These are phyloP conservation scores for Melospiza melodia DNA, from an alignment of 2,113 vertebrate genomes.

Conservation along the genomic window DNA sequence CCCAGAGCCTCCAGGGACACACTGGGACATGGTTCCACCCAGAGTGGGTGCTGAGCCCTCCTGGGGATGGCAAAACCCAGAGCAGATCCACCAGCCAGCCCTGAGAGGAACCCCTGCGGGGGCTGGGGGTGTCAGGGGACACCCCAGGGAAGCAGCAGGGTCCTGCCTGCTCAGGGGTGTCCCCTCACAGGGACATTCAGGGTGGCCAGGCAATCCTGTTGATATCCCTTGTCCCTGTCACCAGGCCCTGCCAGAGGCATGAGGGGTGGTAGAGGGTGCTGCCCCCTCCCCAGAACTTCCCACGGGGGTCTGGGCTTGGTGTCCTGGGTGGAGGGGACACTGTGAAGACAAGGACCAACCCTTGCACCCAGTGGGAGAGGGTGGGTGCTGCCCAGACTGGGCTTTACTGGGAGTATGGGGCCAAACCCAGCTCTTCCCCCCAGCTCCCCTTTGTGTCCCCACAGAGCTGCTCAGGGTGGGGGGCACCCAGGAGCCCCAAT, in stretches of 20 bases:
- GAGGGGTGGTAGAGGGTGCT: not conserved
- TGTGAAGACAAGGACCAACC: not conserved
- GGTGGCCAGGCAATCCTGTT: not conserved
- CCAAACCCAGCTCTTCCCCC: not conserved
- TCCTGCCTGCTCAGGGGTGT: not conserved
- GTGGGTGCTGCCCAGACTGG: not conserved
- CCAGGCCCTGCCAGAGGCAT: fast-evolving
- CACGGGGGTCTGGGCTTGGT: fast-evolving
- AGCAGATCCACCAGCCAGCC: not conserved
- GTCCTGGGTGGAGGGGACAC: not conserved
- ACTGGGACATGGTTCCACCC: fast-evolving
- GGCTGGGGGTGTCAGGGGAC: not conserved
- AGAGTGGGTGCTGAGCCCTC: fast-evolving
- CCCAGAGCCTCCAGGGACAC: not conserved
- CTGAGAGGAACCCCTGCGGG: not conserved
- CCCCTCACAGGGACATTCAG: not conserved
- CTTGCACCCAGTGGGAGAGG: not conserved
- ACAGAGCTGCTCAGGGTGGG: not conserved
- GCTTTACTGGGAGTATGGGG: not conserved
- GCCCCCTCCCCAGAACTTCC: not conserved
- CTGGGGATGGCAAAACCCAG: not conserved
- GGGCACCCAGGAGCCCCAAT: fast-evolving
- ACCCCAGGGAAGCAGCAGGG: not conserved
- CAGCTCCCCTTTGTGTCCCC: fast-evolving
- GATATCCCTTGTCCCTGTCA: not conserved